Evolutionary conservation across 1,140 invertebrate species (phyloP), one percentile per base, ranked within the genome.

Genomic region (Hormaphis cornu): DNA sequence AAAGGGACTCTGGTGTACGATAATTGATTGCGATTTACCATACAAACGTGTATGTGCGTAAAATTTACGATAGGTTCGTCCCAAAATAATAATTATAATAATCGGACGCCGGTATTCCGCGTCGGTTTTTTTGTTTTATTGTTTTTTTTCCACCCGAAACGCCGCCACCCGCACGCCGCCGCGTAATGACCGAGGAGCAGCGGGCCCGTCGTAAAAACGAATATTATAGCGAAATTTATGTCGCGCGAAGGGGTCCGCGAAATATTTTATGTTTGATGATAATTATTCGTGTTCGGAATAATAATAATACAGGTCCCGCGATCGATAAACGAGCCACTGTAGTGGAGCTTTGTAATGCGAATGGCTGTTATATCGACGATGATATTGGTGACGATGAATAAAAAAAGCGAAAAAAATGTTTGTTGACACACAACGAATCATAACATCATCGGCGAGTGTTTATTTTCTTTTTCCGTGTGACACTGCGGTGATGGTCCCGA

Each of bases 21-120:
- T 66, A 66, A 66, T 66, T 66, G 61, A 66, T 66, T 66, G 61
- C 61, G 59, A 63, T 24, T n/a, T n/a, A n/a, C n/a, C n/a, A n/a
- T n/a, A n/a, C n/a, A n/a, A n/a, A n/a, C n/a, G n/a, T 63, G 59
- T 48, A 30, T 48, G 42, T 26, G 56, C 24, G 44, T 66, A 48
- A 33, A 66, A 66, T 66, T 66, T 66, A 66, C 61, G 61, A 66
- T 50, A 66, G 61, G 61, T 46, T 46, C 28, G 58, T 30, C 58
- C 37, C 22, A n/a, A n/a, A n/a, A n/a, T n/a, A n/a, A n/a, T n/a
- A n/a, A n/a, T n/a, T n/a, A n/a, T n/a, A n/a, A n/a, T n/a, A n/a
- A 37, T 14, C 58, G 24, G 12, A 9, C 37, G 8, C n/a, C n/a
- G 5, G 40, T 0, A 26, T 63, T 28, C 35, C 7, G 28, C 6